Evolutionary conservation across 2,797 vertebrate species (phyloP).

Genomic region (Poeciliopsis infans): DNA sequence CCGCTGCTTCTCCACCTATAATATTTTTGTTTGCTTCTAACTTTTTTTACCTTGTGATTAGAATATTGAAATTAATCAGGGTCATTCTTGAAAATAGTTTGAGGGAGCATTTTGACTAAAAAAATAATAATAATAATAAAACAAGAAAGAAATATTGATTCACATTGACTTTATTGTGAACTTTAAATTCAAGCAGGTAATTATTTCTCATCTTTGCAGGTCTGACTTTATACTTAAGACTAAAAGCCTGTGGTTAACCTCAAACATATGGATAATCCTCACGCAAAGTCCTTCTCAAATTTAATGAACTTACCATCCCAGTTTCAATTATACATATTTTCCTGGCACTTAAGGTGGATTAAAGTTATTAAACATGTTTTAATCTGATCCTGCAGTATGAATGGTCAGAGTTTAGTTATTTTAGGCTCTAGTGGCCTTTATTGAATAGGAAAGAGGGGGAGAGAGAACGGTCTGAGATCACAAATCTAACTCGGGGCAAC

Average conservation of each 20-base stretch:
- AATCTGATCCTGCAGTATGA: too few relatives aligned
- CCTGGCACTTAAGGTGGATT: background rate
- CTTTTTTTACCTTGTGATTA: background rate
- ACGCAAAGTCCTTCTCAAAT: background rate
- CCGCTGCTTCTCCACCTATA: background rate
- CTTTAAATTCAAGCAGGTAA: background rate
- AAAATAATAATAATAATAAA: background rate
- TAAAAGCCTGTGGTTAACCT: background rate
- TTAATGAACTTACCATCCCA: background rate
- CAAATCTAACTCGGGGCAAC: background rate
- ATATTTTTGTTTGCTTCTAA: background rate
- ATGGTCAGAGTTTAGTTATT: too few relatives aligned
- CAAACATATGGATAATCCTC: background rate
- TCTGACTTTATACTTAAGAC: background rate
- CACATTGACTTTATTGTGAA: background rate
- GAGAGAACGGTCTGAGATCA: background rate
- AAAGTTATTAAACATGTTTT: too few relatives aligned
- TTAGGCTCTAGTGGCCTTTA: background rate
- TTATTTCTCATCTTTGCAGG: background rate
- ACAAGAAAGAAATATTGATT: background rate
- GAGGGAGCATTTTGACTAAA: background rate
- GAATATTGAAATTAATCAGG: background rate
- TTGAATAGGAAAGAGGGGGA: background rate
- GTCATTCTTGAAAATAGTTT: background rate
- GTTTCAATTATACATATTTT: background rate